Conservation (phyloP, 2,797 vertebrate genomes). For the Acanthurus tractus region DNA sequence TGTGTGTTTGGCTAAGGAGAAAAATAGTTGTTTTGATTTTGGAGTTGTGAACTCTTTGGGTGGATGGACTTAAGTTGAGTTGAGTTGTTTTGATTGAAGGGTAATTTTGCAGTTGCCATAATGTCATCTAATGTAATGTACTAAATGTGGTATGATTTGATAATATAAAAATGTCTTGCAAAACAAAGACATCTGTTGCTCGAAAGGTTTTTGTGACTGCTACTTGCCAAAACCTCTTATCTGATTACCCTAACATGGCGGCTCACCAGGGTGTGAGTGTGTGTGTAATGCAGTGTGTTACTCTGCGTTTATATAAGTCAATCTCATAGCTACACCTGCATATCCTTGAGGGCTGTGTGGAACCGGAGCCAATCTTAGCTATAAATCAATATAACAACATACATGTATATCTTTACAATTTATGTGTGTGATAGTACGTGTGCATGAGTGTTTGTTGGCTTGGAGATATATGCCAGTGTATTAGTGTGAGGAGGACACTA, state of each 20-base stretch:
- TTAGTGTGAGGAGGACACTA: conserved; percentile 51
- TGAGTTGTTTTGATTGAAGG: conserved; percentile 30
- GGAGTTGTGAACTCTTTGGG: not conserved
- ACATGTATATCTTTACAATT: conserved; percentile 5
- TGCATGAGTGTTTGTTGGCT: conserved; percentile 13
- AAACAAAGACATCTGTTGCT: conserved; percentile 45
- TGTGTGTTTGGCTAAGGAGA: conserved; percentile 15
- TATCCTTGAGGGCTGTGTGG: not conserved
- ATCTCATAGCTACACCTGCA: not conserved
- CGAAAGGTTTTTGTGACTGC: not conserved
- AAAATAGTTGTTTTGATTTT: conserved; percentile 30
- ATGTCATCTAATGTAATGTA: conserved; percentile 34
- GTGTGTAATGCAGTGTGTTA: conserved; percentile 12
- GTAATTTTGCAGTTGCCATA: conserved; percentile 21
- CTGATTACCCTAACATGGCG: conserved; percentile 38
- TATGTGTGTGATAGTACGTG: not conserved
- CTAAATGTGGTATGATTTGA: conserved; percentile 25
- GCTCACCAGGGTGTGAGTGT: conserved; percentile 16
- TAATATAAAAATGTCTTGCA: conserved; percentile 10
- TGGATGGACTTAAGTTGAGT: not conserved
- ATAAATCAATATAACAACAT: conserved; percentile 4
- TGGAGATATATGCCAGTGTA: conserved; percentile 39
- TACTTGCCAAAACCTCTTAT: conserved; percentile 45
- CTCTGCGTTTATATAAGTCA: conserved; percentile 16
- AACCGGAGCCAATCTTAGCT: not conserved